Evolutionary conservation across 1,140 invertebrate species (phyloP).

Genomic region (Drosophila sp.): DNA sequence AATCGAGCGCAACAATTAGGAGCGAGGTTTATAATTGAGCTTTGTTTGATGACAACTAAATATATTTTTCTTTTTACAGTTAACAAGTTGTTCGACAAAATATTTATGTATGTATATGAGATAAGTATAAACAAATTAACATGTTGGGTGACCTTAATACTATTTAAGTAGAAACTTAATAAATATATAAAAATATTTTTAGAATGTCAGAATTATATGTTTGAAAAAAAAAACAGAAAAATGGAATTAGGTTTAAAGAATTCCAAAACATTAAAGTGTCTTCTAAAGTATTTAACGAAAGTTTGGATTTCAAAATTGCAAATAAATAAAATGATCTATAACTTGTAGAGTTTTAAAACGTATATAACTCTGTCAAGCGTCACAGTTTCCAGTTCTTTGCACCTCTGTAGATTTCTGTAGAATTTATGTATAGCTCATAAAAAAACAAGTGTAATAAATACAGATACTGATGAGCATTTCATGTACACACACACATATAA

Average conservation of each 20-base stretch:
- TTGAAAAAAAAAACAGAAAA: neutral
- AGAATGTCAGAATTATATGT: neutral
- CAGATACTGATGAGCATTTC: neutral
- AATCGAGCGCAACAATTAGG: too few relatives aligned
- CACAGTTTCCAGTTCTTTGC: neutral
- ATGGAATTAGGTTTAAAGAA: too few relatives aligned
- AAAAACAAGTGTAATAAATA: neutral
- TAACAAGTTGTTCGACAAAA: neutral
- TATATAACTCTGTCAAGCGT: neutral
- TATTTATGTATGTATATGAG: neutral
- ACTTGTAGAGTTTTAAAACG: neutral
- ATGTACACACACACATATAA: neutral
- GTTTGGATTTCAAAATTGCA: neutral
- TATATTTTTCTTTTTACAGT: constrained; percentile 1
- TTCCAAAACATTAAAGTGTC: too few relatives aligned
- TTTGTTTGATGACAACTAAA: neutral
- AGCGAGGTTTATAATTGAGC: too few relatives aligned
- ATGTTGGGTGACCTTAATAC: neutral
- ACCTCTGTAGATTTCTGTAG: neutral
- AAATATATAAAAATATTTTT: too few relatives aligned
- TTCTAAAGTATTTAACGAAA: too few relatives aligned
- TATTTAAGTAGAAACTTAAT: too few relatives aligned
- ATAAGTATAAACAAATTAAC: neutral
- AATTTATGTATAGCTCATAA: neutral
- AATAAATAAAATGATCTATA: neutral